These are phyloP conservation scores for Helicoverpa zea DNA, from an alignment of 1,140 invertebrate species.

Conservation along the genomic window DNA sequence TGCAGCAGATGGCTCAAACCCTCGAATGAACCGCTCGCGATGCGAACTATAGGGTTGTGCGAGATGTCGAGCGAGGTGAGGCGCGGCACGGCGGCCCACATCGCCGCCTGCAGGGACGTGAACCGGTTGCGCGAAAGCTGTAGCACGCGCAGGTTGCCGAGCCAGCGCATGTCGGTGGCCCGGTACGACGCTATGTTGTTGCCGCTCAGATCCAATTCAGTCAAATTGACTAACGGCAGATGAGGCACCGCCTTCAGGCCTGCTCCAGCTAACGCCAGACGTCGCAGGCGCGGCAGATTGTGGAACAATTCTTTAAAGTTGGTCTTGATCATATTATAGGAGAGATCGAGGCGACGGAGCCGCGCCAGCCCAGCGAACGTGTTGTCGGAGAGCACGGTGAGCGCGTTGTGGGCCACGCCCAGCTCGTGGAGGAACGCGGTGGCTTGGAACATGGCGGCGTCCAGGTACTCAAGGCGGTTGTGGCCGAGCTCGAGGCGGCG, in stretches of 20 bases:
- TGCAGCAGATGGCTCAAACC: slow-evolving; percentile 81
- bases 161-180: slow-evolving; percentile 87
- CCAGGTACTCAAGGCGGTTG: slow-evolving; percentile 94
- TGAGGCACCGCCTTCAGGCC: slow-evolving; percentile 90
- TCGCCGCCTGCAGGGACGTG: slow-evolving; percentile 87
- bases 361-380: slow-evolving; percentile 93
- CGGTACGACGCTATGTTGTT: slow-evolving; percentile 89
- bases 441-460: slow-evolving; percentile 93
- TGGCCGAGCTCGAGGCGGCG: slow-evolving; percentile 91
- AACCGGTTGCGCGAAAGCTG: slow-evolving; percentile 89
- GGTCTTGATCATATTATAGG: slow-evolving; percentile 91
- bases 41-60: slow-evolving; percentile 87
- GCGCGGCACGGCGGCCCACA: slow-evolving; percentile 84
- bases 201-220: slow-evolving; percentile 90
- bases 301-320: slow-evolving; percentile 95
- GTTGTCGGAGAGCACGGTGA: slow-evolving; percentile 94
- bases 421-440: slow-evolving; percentile 91
- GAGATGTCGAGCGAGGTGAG: slow-evolving; percentile 88
- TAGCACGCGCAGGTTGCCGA: slow-evolving; percentile 88
- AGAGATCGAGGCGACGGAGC: slow-evolving; percentile 92
- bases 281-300: slow-evolving; percentile 91
- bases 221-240: slow-evolving; percentile 88
- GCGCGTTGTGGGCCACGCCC: slow-evolving; percentile 91
- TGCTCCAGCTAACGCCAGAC: slow-evolving; percentile 90
- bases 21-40: slow-evolving; percentile 75